phyloP scores from a whole-genome alignment of 37 sponge, comb jelly and placozoan species.

The Corticium candelabrum region DNA sequence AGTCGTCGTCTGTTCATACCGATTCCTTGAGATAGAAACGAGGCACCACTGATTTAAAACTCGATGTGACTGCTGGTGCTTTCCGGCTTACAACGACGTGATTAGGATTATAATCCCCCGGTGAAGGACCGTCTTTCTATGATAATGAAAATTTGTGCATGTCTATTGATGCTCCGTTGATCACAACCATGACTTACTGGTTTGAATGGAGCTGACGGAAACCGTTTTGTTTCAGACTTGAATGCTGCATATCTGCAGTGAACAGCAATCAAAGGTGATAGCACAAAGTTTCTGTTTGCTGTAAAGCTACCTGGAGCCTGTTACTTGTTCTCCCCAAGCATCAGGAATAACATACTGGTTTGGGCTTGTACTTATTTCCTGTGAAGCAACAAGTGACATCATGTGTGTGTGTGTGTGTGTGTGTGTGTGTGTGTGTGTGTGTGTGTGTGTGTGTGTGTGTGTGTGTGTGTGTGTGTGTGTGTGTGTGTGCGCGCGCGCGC shows the following conservation, averaged over 20 bases:
- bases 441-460: too few relatives aligned
- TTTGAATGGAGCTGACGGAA: slow-evolving; percentile 33
- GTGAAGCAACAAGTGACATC: too few relatives aligned
- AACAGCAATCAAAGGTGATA: neutral
- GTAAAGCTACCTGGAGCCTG: too few relatives aligned
- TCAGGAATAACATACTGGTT: slow-evolving; percentile 50
- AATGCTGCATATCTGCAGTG: slow-evolving; percentile 21
- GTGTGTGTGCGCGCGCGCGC: too few relatives aligned
- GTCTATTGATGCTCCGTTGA: neutral
- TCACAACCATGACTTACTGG: slow-evolving; percentile 19
- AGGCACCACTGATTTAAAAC: slow-evolving; percentile 62
- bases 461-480: too few relatives aligned
- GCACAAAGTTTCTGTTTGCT: slow-evolving; percentile 23
- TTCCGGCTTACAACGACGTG: neutral
- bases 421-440: too few relatives aligned
- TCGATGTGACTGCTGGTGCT: slow-evolving; percentile 24
- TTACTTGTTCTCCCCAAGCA: slow-evolving; percentile 26
- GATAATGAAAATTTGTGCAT: neutral
- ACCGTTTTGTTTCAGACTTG: slow-evolving; percentile 37
- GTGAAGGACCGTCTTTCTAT: slow-evolving; percentile 62
- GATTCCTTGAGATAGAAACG: too few relatives aligned
- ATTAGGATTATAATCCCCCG: slow-evolving; percentile 46
- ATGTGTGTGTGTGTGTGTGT: too few relatives aligned
- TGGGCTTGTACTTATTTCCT: slow-evolving; percentile 61
- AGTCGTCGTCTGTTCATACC: slow-evolving; percentile 21